Conservation (phyloP, 2,113 vertebrate genomes). For the Neodon shergylaensis region DNA sequence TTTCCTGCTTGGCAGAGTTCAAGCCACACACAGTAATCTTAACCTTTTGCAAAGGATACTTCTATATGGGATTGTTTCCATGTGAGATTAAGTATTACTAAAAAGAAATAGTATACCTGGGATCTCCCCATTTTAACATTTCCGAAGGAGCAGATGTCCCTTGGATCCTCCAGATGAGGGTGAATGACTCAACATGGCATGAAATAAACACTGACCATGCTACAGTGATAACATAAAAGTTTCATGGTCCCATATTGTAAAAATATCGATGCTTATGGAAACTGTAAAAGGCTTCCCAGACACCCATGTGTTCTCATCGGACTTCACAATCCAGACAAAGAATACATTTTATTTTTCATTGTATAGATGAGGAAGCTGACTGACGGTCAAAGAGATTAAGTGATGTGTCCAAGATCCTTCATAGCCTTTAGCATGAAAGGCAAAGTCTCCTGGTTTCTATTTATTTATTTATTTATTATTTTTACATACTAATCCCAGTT, state of each 20-base stretch:
- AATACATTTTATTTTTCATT: background rate
- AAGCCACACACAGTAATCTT: background rate
- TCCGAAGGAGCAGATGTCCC: background rate
- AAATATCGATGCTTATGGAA: background rate
- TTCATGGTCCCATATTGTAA: background rate
- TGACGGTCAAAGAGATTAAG: background rate
- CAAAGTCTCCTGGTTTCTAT: background rate
- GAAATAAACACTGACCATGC: background rate
- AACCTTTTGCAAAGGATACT: background rate
- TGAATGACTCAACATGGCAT: background rate
- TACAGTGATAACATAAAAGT: background rate
- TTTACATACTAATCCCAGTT: too few species aligned
- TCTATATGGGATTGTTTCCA: background rate
- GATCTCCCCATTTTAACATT: background rate
- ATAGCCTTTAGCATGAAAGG: background rate
- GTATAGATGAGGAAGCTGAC: constrained; percentile 3
- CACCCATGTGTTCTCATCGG: background rate
- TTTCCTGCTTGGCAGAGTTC: background rate
- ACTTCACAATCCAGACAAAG: background rate
- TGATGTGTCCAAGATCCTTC: background rate
- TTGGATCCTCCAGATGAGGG: background rate
- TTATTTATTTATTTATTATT: too few species aligned
- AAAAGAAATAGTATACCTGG: background rate
- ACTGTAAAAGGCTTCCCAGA: background rate
- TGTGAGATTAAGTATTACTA: background rate